Evolutionary conservation across 2,888 invertebrate species (phyloP).

Genomic region (Pachymerium ferrugineum): DNA sequence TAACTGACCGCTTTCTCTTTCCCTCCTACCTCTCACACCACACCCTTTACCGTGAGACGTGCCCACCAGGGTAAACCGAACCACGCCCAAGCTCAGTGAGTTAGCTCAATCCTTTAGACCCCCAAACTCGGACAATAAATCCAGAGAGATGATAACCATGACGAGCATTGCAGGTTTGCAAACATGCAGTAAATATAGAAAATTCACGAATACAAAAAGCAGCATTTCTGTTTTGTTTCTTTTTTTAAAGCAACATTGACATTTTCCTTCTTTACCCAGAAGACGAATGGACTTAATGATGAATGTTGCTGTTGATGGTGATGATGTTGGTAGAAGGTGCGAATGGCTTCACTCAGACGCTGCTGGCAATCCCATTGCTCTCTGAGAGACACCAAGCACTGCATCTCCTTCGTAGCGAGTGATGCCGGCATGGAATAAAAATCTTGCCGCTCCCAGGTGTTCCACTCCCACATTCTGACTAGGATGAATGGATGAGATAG

Average conservation of each 20-base stretch:
- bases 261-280: not conserved
- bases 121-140: not conserved
- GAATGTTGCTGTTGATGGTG: not conserved
- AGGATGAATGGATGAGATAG: no score
- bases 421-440: no score
- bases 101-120: not conserved
- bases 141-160: not conserved
- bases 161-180: no score
- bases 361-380: slow-evolving; percentile 3
- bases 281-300: not conserved
- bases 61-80: not conserved
- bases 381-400: not conserved
- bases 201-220: not conserved
- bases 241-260: no score
- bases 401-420: not conserved
- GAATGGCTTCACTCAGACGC: not conserved
- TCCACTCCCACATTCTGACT: slow-evolving; percentile 2
- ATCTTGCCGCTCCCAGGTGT: not conserved
- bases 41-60: not conserved
- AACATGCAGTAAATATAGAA: no score
- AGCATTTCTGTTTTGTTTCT: not conserved
- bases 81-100: not conserved
- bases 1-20: slow-evolving; percentile 1
- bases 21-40: not conserved
- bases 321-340: not conserved